Base-by-base conservation (phyloP, 2,113 vertebrate genomes). In the Artemisiospiza belli region DNA sequence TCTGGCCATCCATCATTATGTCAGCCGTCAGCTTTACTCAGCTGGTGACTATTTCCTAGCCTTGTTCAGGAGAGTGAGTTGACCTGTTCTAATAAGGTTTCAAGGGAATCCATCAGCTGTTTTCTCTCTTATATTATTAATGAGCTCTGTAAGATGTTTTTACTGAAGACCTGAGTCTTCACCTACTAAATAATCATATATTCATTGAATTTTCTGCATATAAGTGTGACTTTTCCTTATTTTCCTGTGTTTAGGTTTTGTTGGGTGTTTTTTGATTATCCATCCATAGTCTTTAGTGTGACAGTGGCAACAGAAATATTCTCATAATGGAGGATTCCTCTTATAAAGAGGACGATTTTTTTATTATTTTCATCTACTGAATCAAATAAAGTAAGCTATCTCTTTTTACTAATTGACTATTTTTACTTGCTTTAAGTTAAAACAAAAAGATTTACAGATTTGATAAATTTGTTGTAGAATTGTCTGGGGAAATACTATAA, bases 11-110 rank as follows among this genome's bases (percentile, higher is more conserved):
- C 91, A 95, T 97, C 96, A 94, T 76, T 74, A 54, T 94, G 90
- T 94, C 92, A 96, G 64, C 47, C 62, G 22, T 91, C 86, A 74
- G 52, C 91, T 96, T 96, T 94, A 92, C 73, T 97, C 95, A 95
- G 82, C 76, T 96, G 90, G 79, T 92, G 90, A 74, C 82, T 89
- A 77, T 96, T 96, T 96, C 84, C 93, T 92, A 89, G 55, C 69
- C 59, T 84, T 84, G 25, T 78, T 94, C 69, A 77, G 49, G 64
- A 94, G 46, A 51, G 51, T 57, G 66, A 68, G 68, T 43, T 91
- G 82, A 91, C 66, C 47, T 19, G 3, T 80, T 92, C 82, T 91
- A 79, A 67, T 80, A 90, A 55, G 30, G 49, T 89, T 95, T 94
- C 13, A 24, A 90, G 70, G 76, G 85, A 95, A 82, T 43, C 46